Evolutionary conservation across 2,797 vertebrate species (phyloP).

Genomic region (Myripristis murdjan): DNA sequence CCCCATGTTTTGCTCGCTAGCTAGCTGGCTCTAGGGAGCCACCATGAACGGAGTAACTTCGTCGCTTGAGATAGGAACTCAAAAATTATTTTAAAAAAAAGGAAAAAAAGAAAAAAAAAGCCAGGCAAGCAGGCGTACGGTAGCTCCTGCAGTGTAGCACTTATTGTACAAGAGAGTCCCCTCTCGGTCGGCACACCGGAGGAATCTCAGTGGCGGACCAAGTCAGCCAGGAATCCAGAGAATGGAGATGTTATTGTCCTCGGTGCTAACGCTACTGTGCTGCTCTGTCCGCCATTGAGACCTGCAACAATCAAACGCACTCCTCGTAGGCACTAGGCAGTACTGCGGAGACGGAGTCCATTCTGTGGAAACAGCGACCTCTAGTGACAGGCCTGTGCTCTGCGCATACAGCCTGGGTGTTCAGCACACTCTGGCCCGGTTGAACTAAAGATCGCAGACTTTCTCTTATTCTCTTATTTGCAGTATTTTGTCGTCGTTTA

Average conservation of each 20-base stretch:
- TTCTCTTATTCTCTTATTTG: no score
- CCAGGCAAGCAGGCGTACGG: conserved; percentile 18
- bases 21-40: conserved; percentile 71
- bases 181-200: conserved; percentile 25
- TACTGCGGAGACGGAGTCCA: conserved; percentile 77
- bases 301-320: conserved; percentile 89
- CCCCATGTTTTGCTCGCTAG: conserved; percentile 85
- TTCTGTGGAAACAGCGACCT: conserved; percentile 66
- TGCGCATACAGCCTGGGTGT: not conserved
- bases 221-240: conserved; percentile 50
- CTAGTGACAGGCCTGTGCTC: conserved; percentile 11
- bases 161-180: conserved; percentile 28
- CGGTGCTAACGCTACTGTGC: conserved; percentile 75
- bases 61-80: conserved; percentile 77
- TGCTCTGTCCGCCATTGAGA: conserved; percentile 89
- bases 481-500: no score
- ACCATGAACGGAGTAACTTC: conserved; percentile 84
- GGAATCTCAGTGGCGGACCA: conserved; percentile 47
- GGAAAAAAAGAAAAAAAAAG: no score
- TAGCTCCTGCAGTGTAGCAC: conserved; percentile 1
- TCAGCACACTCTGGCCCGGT: no score
- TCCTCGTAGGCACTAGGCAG: conserved; percentile 85
- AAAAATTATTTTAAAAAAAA: no score
- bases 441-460: no score
- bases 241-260: conserved; percentile 86